A percentile compares a stretch with the other conserved stretches of the same genome.
Conservation (phyloP, 2,797 vertebrate genomes). For the Eulemur albifrons region DNA sequence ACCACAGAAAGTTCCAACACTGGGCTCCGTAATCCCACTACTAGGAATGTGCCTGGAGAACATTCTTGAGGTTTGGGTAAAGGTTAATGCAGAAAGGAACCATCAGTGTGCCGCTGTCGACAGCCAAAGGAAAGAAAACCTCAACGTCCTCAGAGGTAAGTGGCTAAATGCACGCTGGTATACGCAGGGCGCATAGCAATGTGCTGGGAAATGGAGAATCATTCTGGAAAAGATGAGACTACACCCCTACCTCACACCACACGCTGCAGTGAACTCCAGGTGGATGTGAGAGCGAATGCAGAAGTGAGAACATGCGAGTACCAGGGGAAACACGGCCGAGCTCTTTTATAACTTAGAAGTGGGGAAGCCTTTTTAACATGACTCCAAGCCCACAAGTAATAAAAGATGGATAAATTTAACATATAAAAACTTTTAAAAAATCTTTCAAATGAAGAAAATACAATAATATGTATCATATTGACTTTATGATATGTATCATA, state of each 20-base stretch:
- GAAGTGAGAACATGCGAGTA: not conserved
- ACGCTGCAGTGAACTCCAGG: not conserved
- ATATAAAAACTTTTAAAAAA: not conserved
- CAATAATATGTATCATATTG: not conserved
- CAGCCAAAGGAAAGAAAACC: not conserved
- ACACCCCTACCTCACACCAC: not conserved
- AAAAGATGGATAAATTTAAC: not conserved
- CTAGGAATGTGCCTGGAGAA: not conserved
- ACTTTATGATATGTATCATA: too few species aligned
- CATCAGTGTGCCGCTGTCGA: not conserved
- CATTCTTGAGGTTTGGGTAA: not conserved
- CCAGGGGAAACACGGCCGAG: not conserved
- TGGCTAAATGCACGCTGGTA: not conserved
- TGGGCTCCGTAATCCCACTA: not conserved
- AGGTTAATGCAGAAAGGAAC: not conserved
- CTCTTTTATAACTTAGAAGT: not conserved
- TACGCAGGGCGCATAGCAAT: not conserved
- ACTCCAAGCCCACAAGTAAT: not conserved
- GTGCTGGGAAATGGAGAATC: not conserved
- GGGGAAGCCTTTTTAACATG: not conserved
- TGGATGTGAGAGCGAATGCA: accelerated
- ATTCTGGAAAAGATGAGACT: not conserved
- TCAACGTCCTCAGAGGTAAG: not conserved
- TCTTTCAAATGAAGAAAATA: not conserved
- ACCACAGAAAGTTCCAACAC: not conserved